A percentile compares a stretch with the other conserved stretches of the same genome.
These are phyloP conservation scores for Pammene fasciana DNA, from an alignment of 2,888 invertebrate genomes.

Conservation along the genomic window DNA sequence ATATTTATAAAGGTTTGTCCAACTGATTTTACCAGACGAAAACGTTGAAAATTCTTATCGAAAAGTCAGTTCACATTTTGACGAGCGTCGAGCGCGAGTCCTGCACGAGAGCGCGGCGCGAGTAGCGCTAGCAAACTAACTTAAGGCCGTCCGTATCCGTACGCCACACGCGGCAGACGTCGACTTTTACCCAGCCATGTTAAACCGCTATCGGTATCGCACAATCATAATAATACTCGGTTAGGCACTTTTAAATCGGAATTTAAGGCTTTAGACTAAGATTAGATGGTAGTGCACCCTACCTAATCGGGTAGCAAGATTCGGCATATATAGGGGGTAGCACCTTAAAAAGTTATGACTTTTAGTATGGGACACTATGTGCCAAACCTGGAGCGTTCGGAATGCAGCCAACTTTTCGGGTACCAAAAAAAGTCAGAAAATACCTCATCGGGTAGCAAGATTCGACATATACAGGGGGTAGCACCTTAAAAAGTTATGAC, in stretches of 20 bases:
- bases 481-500: too few relatives aligned
- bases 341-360: too few relatives aligned
- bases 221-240: conserved; percentile 28
- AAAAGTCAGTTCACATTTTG: conserved; percentile 56
- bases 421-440: too few relatives aligned
- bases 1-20: conserved; percentile 73
- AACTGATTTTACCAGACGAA: conserved; percentile 76
- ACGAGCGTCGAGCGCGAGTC: conserved; percentile 51
- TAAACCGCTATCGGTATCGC: conserved; percentile 41
- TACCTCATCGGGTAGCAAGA: too few relatives aligned
- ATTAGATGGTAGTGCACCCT: too few relatives aligned
- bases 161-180: conserved; percentile 74
- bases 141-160: conserved; percentile 57
- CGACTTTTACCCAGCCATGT: conserved; percentile 74
- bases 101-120: conserved; percentile 78
- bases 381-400: too few relatives aligned
- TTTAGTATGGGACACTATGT: too few relatives aligned
- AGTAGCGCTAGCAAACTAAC: conserved; percentile 72
- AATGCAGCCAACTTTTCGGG: too few relatives aligned
- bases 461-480: too few relatives aligned
- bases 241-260: conserved; percentile 62
- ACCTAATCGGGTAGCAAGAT: too few relatives aligned
- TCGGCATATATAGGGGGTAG: too few relatives aligned
- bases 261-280: too few relatives aligned
- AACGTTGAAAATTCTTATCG: conserved; percentile 76